These are phyloP conservation scores for Eulemur rufifrons DNA, from an alignment of 2,113 vertebrate genomes.

Conservation along the genomic window DNA sequence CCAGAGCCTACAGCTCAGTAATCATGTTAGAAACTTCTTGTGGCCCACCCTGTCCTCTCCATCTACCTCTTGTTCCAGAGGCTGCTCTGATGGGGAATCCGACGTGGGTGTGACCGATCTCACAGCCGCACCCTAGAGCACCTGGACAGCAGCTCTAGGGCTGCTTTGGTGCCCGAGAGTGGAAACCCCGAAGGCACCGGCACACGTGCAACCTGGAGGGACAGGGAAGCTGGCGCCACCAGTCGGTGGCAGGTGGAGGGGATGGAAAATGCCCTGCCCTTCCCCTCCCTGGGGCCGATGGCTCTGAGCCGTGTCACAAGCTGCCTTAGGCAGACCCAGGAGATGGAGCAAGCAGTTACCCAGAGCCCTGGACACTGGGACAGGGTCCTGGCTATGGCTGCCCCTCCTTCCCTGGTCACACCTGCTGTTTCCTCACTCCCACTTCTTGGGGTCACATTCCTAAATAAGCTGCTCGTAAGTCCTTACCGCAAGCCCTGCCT, in stretches of 20 bases:
- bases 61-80: neutral
- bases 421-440: neutral
- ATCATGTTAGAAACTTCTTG: neutral
- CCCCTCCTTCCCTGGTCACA: neutral
- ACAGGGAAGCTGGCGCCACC: accelerated
- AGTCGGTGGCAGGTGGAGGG: neutral
- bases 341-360: too few relatives aligned
- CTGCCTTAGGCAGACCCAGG: neutral
- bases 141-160: neutral
- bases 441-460: neutral
- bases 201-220: neutral
- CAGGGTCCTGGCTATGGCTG: accelerated
- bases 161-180: neutral
- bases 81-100: neutral
- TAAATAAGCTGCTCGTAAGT: neutral
- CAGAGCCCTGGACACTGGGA: accelerated
- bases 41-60: neutral
- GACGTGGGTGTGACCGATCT: neutral
- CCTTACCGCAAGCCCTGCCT: neutral
- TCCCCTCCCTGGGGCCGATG: too few relatives aligned
- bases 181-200: neutral
- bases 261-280: neutral
- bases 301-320: neutral
- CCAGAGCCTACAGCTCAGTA: neutral
- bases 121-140: neutral